Percentiles rank a stretch among this genome's conserved stretches.
Evolutionary conservation across 2,888 invertebrate species (phyloP).

Genomic region (Drosophila mulleri): DNA sequence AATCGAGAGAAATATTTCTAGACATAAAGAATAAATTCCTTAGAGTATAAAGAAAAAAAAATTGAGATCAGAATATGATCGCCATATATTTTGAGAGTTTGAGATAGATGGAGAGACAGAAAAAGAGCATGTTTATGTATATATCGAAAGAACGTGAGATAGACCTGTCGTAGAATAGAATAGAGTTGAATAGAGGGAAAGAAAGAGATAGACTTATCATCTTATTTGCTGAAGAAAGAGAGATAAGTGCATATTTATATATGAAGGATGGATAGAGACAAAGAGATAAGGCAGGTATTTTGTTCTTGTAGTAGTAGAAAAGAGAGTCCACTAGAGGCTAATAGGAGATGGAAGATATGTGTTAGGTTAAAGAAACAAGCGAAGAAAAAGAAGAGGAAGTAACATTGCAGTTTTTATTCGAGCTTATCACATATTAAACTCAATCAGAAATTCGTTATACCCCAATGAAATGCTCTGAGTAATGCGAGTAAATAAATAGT

Average conservation of each 20-base stretch:
- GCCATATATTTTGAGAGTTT: background rate
- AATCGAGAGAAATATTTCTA: no score
- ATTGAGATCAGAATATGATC: background rate
- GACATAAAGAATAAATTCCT: background rate
- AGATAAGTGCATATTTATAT: no score
- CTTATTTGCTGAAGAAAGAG: no score
- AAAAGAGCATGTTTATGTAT: background rate
- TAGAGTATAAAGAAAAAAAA: background rate
- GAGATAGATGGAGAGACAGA: background rate
- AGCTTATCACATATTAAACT: background rate
- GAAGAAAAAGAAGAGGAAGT: no score
- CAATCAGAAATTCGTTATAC: background rate
- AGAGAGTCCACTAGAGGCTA: background rate
- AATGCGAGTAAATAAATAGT: conserved; percentile 46
- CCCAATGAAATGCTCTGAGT: conserved; percentile 14
- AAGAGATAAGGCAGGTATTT: no score
- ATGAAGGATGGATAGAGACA: no score
- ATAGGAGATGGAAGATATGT: background rate
- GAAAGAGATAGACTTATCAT: no score
- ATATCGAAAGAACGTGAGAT: background rate
- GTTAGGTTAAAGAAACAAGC: no score
- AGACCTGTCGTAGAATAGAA: background rate
- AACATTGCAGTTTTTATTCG: background rate
- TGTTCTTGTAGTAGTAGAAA: background rate
- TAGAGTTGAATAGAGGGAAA: no score